Conservation (phyloP, 2,113 vertebrate genomes). For the Orycteropus afer region DNA sequence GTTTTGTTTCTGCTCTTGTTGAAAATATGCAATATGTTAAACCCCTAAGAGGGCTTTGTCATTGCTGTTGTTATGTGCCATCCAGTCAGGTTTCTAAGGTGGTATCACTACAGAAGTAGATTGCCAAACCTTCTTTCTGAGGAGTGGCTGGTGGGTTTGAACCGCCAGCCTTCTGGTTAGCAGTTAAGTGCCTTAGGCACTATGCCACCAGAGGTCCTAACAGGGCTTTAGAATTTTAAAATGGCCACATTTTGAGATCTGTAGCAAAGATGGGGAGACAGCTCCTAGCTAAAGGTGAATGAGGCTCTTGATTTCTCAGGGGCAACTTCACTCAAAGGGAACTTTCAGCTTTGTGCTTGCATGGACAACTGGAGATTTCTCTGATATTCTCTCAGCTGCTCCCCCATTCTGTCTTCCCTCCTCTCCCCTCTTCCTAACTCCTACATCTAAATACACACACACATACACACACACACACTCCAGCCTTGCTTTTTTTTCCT, state of each 20-base stretch:
- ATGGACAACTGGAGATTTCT: neutral
- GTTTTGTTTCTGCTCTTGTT: neutral
- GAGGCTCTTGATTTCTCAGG: neutral
- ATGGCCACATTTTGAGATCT: neutral
- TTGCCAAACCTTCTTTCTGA: too few species aligned
- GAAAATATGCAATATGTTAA: neutral
- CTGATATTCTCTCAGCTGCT: slow-evolving; percentile 14
- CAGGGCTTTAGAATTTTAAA: slow-evolving; percentile 5
- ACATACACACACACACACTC: neutral
- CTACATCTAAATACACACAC: neutral
- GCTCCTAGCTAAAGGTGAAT: neutral
- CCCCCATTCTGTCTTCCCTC: neutral
- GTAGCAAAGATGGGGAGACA: slow-evolving; percentile 15
- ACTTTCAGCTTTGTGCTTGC: neutral
- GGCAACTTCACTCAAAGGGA: neutral
- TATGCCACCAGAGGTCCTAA: too few species aligned
- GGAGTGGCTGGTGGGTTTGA: too few species aligned
- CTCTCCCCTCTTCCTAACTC: accelerated
- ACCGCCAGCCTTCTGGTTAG: too few species aligned
- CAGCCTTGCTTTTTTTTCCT: neutral
- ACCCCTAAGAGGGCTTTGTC: neutral
- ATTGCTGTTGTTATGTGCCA: too few species aligned
- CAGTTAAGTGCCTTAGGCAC: too few species aligned
- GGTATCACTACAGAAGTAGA: too few species aligned
- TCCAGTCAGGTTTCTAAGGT: too few species aligned